Percentiles rank a stretch among this genome's conserved stretches.
These are phyloP conservation scores for Melanophora roralis DNA, from an alignment of 2,888 invertebrate genomes.

Conservation along the genomic window DNA sequence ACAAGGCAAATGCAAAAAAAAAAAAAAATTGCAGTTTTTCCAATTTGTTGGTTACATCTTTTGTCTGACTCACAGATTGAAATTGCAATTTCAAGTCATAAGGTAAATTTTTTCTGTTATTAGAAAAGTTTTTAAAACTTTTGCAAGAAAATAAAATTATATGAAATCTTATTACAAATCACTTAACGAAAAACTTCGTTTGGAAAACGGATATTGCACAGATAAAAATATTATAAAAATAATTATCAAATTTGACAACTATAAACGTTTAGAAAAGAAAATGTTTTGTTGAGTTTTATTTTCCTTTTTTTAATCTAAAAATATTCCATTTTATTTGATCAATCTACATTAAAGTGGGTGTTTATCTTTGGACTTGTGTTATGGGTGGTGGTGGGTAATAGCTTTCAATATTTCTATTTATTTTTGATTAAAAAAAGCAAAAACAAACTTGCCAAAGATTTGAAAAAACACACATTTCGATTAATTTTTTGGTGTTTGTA, in stretches of 20 bases:
- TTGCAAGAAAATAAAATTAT: neutral
- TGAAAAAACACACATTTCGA: neutral
- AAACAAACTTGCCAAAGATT: neutral
- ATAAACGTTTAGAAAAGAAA: conserved; percentile 5
- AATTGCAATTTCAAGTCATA: no score
- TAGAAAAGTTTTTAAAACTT: neutral
- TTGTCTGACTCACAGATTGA: no score
- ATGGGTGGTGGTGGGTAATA: neutral
- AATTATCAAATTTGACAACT: conserved; percentile 16
- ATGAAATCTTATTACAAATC: neutral
- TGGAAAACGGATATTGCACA: neutral
- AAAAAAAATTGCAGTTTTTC: no score
- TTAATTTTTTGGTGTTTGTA: neutral
- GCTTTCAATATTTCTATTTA: conserved; percentile 27
- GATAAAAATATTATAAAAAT: no score
- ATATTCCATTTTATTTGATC: conserved; percentile 2
- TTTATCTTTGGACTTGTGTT: neutral
- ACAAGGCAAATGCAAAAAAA: no score
- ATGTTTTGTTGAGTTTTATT: neutral
- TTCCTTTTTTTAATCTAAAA: neutral
- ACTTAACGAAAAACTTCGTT: neutral
- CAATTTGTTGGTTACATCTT: no score
- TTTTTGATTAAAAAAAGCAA: conserved; percentile 17
- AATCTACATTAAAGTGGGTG: conserved; percentile 10
- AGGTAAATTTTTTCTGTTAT: neutral